Evolutionary conservation across 2,797 vertebrate genomes (phyloP).

Genomic region (Karalla daura): DNA sequence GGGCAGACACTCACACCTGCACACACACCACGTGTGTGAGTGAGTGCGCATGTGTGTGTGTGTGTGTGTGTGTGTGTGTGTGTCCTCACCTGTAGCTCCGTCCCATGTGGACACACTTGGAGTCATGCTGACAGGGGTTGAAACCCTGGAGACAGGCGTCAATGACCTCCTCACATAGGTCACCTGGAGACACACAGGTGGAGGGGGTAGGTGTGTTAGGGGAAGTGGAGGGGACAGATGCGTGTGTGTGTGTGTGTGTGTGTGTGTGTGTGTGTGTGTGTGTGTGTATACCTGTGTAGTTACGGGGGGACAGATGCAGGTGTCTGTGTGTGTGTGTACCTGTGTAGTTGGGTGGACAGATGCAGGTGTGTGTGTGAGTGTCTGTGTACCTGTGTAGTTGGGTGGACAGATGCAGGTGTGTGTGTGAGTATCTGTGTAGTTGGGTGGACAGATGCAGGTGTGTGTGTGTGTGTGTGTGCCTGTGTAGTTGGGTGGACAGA

Average conservation of each 20-base stretch:
- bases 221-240: constrained; percentile 50
- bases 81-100: constrained; percentile 89
- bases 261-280: constrained; percentile 29
- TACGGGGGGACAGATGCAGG: too few relatives aligned
- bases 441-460: constrained; percentile 19
- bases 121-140: constrained; percentile 93
- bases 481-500: too few relatives aligned
- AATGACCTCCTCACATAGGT: constrained; percentile 95
- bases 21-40: constrained; percentile 23
- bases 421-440: constrained; percentile 63
- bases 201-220: not conserved
- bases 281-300: constrained; percentile 12
- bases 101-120: constrained; percentile 90
- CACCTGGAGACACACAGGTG: constrained; percentile 84
- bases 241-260: constrained; percentile 47
- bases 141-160: constrained; percentile 90
- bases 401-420: too few relatives aligned
- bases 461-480: constrained; percentile 28
- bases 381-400: constrained; percentile 37
- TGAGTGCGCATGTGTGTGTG: not conserved
- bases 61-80: constrained; percentile 7
- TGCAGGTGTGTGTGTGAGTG: constrained; percentile 46
- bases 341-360: constrained; percentile 37
- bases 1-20: constrained; percentile 92
- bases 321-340: constrained; percentile 14